phyloP scores from a whole-genome alignment of 23 tunicate genomes.

The Oikopleura dioica region DNA sequence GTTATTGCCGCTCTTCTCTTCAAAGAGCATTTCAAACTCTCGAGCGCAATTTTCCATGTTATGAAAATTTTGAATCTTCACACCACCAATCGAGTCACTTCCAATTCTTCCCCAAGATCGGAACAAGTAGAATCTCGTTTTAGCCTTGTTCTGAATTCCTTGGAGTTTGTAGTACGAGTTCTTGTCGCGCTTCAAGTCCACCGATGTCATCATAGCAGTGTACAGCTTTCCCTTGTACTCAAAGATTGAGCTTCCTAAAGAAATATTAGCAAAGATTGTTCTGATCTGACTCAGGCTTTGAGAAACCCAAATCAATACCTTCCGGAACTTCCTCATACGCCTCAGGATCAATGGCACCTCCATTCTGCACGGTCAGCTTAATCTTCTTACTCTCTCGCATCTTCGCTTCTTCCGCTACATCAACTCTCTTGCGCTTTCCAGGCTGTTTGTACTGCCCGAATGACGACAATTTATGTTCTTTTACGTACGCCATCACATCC shows the following conservation, averaged over 20 bases:
- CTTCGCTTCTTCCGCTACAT: neutral
- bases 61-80: conserved; percentile 35
- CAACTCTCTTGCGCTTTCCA: neutral
- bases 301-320: neutral
- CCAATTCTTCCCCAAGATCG: conserved; percentile 97
- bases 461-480: neutral
- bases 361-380: conserved; percentile 32
- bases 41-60: conserved; percentile 16
- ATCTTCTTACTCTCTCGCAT: neutral
- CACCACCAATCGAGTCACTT: conserved; percentile 49
- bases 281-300: neutral
- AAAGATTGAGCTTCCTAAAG: conserved; percentile 17
- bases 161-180: conserved; percentile 89
- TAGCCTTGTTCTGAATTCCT: neutral
- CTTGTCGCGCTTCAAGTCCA: conserved; percentile 45
- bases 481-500: neutral
- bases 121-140: conserved; percentile 28
- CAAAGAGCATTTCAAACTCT: conserved; percentile 24
- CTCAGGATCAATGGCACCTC: conserved; percentile 78
- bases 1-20: conserved; percentile 51
- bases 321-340: conserved; percentile 29
- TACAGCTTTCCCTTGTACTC: conserved; percentile 20
- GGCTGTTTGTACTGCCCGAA: neutral
- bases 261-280: neutral
- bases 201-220: conserved; percentile 72